Percentiles rank a stretch among this genome's conserved stretches.
These are phyloP conservation scores for Tautogolabrus adspersus DNA, from an alignment of 2,113 vertebrate genomes.

Conservation along the genomic window DNA sequence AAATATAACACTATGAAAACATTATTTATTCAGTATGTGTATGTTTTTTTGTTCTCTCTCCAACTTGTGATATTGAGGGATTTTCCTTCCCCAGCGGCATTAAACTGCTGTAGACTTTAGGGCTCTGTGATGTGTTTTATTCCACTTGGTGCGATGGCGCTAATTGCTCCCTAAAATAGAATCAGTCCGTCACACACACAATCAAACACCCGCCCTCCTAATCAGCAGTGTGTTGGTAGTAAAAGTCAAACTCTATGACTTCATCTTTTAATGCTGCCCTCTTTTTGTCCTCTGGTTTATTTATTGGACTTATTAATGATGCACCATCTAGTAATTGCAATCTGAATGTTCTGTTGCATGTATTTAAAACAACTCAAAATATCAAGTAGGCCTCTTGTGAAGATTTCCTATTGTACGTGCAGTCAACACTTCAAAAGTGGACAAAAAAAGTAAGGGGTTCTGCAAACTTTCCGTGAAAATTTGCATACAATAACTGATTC, in stretches of 20 bases:
- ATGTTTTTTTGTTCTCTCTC: slow-evolving; percentile 35
- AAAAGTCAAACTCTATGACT: slow-evolving; percentile 32
- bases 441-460: background rate
- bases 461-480: slow-evolving; percentile 7
- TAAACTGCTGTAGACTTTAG: slow-evolving; percentile 28
- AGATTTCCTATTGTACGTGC: background rate
- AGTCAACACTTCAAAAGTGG: background rate
- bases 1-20: slow-evolving; percentile 20
- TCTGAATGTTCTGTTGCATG: background rate
- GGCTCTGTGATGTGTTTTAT: slow-evolving; percentile 56
- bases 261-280: slow-evolving; percentile 12
- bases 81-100: slow-evolving; percentile 34
- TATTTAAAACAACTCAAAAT: slow-evolving; percentile 9
- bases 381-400: background rate
- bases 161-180: slow-evolving; percentile 61
- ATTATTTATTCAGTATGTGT: slow-evolving; percentile 16
- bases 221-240: slow-evolving; percentile 47
- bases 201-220: slow-evolving; percentile 39
- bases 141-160: slow-evolving; percentile 41
- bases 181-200: slow-evolving; percentile 29
- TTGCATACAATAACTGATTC: slow-evolving; percentile 14
- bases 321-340: background rate
- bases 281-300: slow-evolving; percentile 2
- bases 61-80: slow-evolving; percentile 30
- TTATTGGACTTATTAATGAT: slow-evolving; percentile 6